A percentile compares a stretch with the other conserved stretches of the same genome.
Evolutionary conservation across 2,797 vertebrate species (phyloP).

Genomic region (Acropternis orthonyx): DNA sequence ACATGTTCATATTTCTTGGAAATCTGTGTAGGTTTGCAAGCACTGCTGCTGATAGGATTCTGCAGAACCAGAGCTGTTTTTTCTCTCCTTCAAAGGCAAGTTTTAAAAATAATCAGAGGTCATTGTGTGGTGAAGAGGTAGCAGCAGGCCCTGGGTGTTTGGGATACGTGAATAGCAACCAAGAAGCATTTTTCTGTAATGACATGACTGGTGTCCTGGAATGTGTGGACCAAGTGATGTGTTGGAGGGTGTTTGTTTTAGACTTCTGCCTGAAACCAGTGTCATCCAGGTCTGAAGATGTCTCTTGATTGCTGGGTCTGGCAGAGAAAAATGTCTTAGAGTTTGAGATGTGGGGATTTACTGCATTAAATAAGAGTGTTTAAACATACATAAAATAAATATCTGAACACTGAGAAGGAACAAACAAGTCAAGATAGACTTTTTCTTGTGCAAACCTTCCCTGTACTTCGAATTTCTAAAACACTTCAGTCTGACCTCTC

Average conservation of each 20-base stretch:
- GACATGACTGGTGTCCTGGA: neutral
- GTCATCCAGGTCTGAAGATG: neutral
- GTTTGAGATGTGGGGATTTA: neutral
- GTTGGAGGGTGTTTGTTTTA: neutral
- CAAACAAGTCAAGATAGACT: neutral
- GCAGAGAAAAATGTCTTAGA: neutral
- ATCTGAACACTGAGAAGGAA: neutral
- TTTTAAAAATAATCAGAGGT: neutral
- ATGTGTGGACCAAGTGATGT: neutral
- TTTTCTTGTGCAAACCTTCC: neutral
- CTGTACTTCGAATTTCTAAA: neutral
- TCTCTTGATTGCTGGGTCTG: neutral
- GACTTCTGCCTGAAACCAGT: neutral
- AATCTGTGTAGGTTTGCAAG: neutral
- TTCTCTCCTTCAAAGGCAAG: neutral
- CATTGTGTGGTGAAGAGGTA: neutral
- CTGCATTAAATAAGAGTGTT: neutral
- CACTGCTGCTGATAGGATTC: neutral
- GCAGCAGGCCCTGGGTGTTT: neutral
- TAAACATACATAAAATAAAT: neutral
- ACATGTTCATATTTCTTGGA: neutral
- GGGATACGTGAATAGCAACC: fast-evolving
- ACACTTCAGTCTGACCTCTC: neutral
- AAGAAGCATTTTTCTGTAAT: fast-evolving
- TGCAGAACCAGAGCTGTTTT: neutral